A percentile compares a stretch with the other conserved stretches of the same genome.
Conservation (phyloP, 2,797 vertebrate species). For the Pogonophryne albipinna region DNA sequence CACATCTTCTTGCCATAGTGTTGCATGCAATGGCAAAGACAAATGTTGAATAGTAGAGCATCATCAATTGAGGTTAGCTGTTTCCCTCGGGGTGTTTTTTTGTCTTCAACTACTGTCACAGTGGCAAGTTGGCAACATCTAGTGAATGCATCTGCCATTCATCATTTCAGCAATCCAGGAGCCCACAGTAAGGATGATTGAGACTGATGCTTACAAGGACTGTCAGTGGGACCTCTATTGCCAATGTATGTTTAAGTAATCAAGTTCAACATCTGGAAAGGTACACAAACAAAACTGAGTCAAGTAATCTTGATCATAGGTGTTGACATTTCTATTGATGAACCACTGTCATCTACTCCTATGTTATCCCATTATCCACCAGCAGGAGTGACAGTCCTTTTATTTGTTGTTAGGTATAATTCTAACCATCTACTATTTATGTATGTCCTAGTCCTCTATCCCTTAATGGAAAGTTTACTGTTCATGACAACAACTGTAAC, state of each 20-base stretch:
- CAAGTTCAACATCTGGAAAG: background rate
- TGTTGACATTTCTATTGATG: background rate
- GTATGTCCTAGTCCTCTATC: background rate
- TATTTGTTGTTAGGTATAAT: background rate
- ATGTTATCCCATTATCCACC: background rate
- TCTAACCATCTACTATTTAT: background rate
- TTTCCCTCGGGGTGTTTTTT: slow-evolving; percentile 14
- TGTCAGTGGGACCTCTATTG: slow-evolving; percentile 8
- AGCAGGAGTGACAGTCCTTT: background rate
- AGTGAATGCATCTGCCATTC: slow-evolving; percentile 39
- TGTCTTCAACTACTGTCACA: slow-evolving; percentile 40
- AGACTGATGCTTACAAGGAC: slow-evolving; percentile 13
- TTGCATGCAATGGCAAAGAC: slow-evolving; percentile 27
- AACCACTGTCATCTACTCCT: background rate
- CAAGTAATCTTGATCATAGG: background rate
- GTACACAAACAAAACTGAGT: background rate
- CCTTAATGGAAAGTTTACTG: background rate
- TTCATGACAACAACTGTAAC: background rate
- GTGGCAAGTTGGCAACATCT: slow-evolving; percentile 24
- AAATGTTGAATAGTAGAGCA: slow-evolving; percentile 19
- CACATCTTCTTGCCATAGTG: slow-evolving; percentile 35
- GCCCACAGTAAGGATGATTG: background rate
- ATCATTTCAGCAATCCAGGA: slow-evolving; percentile 24
- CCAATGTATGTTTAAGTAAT: background rate
- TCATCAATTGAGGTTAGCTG: slow-evolving; percentile 51